phyloP scores from a whole-genome alignment of 2,113 vertebrate species.

The Pycnonotus jocosus region DNA sequence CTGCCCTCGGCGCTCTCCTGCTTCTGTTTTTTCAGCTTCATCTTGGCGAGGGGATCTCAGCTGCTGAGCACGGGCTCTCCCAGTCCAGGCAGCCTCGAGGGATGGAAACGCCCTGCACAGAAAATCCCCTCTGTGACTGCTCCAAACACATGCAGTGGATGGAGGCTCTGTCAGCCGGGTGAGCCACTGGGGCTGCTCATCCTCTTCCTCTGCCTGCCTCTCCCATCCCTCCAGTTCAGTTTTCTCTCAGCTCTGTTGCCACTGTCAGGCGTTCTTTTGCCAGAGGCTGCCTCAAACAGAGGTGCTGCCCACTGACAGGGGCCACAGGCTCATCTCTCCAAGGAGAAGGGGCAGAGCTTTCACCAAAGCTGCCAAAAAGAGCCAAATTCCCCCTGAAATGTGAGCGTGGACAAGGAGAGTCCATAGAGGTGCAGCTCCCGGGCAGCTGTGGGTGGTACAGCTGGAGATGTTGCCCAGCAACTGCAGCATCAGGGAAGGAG shows the following conservation, averaged over 20 bases:
- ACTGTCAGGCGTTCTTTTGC: neutral
- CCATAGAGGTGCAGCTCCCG: fast-evolving
- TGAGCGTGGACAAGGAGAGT: fast-evolving
- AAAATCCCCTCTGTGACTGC: neutral
- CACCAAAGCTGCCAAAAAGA: fast-evolving
- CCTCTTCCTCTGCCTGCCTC: neutral
- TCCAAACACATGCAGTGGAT: neutral
- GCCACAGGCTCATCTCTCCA: neutral
- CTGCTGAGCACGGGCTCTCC: neutral
- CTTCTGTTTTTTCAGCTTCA: neutral
- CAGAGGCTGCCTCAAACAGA: neutral
- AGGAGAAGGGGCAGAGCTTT: fast-evolving
- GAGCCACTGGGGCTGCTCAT: fast-evolving
- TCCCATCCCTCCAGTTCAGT: fast-evolving
- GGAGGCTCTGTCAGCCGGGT: fast-evolving
- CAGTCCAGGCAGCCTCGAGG: neutral
- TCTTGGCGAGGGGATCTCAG: neutral
- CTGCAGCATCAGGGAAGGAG: fast-evolving
- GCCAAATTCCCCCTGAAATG: fast-evolving
- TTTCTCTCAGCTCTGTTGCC: fast-evolving
- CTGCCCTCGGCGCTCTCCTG: neutral
- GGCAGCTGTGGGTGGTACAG: neutral
- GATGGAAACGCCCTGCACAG: neutral
- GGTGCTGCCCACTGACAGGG: neutral
- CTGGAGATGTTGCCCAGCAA: neutral